Conservation (phyloP, 2,113 vertebrate species). For the Aldabrachelys gigantea region DNA sequence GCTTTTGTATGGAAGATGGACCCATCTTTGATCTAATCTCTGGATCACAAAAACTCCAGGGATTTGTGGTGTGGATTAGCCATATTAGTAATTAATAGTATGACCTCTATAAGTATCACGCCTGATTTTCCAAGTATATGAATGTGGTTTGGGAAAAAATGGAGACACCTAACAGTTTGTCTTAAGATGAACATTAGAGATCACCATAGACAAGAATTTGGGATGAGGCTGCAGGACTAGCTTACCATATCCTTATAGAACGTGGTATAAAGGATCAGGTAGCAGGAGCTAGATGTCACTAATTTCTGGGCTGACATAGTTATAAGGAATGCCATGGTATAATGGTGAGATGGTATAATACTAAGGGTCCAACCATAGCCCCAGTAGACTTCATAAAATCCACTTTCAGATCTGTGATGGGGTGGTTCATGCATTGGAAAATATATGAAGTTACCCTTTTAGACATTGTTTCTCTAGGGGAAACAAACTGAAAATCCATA, state of each 20-base stretch:
- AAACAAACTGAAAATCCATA: neutral
- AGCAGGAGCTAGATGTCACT: neutral
- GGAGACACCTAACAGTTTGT: neutral
- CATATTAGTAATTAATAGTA: neutral
- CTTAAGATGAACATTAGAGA: neutral
- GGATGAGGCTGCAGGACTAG: rapidly evolving
- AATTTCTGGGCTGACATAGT: neutral
- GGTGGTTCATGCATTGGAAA: neutral
- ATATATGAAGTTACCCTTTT: neutral
- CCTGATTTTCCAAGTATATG: neutral
- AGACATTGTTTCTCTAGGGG: neutral
- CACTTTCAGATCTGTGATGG: neutral
- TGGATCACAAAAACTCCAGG: rapidly evolving
- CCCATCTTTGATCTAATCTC: rapidly evolving
- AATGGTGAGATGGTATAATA: neutral
- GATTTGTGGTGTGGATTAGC: neutral
- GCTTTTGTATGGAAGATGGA: neutral
- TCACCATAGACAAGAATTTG: neutral
- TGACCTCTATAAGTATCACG: neutral
- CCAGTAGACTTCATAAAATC: neutral
- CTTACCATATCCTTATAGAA: neutral
- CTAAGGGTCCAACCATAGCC: neutral
- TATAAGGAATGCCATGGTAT: neutral
- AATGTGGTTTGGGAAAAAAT: neutral
- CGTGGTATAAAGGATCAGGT: neutral